These are phyloP conservation scores for Ellobium chinense DNA, from an alignment of 2,888 invertebrate genomes.

Conservation along the genomic window DNA sequence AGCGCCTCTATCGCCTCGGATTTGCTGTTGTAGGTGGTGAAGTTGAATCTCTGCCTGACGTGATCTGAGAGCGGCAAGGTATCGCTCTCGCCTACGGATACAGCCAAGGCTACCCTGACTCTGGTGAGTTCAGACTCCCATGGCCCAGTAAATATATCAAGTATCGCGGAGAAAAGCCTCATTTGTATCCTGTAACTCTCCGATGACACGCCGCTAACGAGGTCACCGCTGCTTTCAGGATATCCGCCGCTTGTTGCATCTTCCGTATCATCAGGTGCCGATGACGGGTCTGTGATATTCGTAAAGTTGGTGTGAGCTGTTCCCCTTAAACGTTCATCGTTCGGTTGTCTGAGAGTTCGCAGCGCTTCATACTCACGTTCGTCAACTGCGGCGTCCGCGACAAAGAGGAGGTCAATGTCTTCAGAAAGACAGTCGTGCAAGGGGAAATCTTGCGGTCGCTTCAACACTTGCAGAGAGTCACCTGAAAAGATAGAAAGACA, in stretches of 20 bases:
- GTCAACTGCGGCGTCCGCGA: not conserved
- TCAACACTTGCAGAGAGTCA: too few relatives aligned
- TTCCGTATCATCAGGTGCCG: not conserved
- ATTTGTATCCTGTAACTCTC: not conserved
- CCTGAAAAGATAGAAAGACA: too few relatives aligned
- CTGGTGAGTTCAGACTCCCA: not conserved
- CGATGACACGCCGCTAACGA: too few relatives aligned
- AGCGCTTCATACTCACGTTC: too few relatives aligned
- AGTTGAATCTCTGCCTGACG: not conserved
- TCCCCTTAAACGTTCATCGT: too few relatives aligned
- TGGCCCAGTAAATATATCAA: not conserved
- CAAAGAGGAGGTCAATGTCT: not conserved
- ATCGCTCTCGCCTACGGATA: not conserved
- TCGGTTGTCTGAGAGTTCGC: too few relatives aligned
- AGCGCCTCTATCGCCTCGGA: not conserved
- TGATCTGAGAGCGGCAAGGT: not conserved
- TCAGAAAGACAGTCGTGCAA: not conserved
- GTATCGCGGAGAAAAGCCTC: not conserved
- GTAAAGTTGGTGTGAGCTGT: too few relatives aligned
- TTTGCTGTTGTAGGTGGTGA: not conserved
- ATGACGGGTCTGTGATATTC: too few relatives aligned
- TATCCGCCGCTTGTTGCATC: not conserved
- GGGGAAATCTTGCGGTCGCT: too few relatives aligned
- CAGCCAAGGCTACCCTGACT: not conserved
- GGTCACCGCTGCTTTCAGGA: not conserved